phyloP scores from a whole-genome alignment of 1,140 invertebrate genomes.

The Berghia stephanieae region DNA sequence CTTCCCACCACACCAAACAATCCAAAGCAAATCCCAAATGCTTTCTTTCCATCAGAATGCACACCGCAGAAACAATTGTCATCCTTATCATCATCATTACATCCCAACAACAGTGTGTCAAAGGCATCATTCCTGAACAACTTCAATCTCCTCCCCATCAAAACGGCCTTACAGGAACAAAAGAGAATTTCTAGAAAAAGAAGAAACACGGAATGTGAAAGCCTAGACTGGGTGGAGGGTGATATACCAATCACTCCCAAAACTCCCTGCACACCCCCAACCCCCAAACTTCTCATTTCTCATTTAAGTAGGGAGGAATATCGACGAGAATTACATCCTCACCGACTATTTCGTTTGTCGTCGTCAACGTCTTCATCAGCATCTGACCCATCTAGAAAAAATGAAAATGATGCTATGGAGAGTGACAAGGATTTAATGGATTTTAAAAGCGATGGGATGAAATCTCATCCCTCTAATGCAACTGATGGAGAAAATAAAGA shows the following conservation, averaged over 20 bases:
- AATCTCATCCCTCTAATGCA: conserved; percentile 14
- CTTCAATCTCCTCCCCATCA: conserved; percentile 47
- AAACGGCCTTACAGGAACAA: conserved; percentile 46
- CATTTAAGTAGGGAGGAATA: conserved; percentile 53
- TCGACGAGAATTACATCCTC: conserved; percentile 36
- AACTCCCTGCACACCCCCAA: conserved; percentile 53
- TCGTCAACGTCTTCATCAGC: conserved; percentile 30
- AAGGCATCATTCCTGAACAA: conserved; percentile 9
- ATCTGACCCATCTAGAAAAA: conserved; percentile 26
- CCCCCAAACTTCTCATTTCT: conserved; percentile 60
- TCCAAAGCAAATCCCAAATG: background rate
- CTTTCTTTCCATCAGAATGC: conserved; percentile 5
- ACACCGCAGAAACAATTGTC: background rate
- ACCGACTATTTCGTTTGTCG: conserved; percentile 33
- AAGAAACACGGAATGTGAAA: conserved; percentile 55
- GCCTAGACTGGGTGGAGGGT: conserved; percentile 48
- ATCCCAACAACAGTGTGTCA: background rate
- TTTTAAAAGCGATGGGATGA: conserved; percentile 31
- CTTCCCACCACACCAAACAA: background rate
- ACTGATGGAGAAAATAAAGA: conserved; percentile 34
- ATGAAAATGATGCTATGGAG: conserved; percentile 34
- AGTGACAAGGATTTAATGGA: background rate
- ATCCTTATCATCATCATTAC: background rate
- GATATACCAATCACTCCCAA: conserved; percentile 47
- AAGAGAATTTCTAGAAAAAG: conserved; percentile 27